Base-by-base conservation (phyloP, 2,113 vertebrate genomes). In the Triplophysa siluroides region DNA sequence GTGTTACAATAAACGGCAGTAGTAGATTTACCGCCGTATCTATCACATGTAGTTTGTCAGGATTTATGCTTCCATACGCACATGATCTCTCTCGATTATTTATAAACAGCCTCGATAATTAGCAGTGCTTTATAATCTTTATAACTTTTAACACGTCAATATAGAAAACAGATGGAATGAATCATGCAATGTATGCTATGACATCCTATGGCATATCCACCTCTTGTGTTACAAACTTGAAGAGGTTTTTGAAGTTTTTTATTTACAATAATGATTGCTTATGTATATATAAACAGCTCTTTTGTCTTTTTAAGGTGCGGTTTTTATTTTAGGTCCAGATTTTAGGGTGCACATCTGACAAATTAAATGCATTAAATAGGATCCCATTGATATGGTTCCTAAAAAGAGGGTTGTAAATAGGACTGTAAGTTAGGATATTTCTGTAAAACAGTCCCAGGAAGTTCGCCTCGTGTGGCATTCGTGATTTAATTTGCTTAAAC, bases 181-280 rank as follows among this genome's bases (percentile, higher is more conserved):
- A 18, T 52, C 50, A 52, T 18, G 50, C 50, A 52, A 16, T 14
- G 50, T 4, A 38, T 38, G 6, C 33, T 33, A 33, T 33, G 4
- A 33, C 29, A 33, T 33, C 4, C 29, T 6, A 6, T 38, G 33
- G 33, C 33, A 38, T 45, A 38, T 75, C 60, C 24, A 76, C 73
- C 60, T 45, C 21, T 76, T 76, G 73, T 38, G 60, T 76, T 50
- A 63, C 54, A 43, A 33, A 29, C n/a, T 62, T 75, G 56, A 75
- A 43, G 56, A 74, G 8, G 8, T 10, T 63, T 76, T 63, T 16
- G 12, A 63, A 76, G 58, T 21, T 76, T 38, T 63, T 41, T 21
- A 47, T 41, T 63, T 33, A 19, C 24, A 63, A 47, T 47, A 63
- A 62, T 47, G 41, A 73, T 43, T 60, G 29, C 29, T 21, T 60